Base-by-base conservation (phyloP, 2,797 vertebrate species). In the Dipus sagitta region DNA sequence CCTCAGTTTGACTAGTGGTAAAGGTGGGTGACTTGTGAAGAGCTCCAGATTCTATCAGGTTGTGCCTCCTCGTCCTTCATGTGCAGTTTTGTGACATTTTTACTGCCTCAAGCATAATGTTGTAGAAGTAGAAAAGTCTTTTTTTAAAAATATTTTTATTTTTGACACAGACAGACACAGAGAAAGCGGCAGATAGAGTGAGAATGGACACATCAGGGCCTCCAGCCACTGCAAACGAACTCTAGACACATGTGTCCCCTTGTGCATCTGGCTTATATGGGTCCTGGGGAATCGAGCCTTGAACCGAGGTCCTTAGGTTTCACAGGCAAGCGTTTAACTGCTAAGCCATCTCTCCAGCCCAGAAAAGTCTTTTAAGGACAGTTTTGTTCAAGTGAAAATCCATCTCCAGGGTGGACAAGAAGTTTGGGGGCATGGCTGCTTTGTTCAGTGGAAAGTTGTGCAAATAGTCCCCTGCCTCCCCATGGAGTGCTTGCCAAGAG, bases 51-150 rank as follows among this genome's bases (percentile, higher is more conserved):
- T 30, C 47, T 0, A 0, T 20, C 7, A 6, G 47, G 83, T 6
- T 21, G 71, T 23, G 0, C 24, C 28, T 1, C 1, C 4, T 18
- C 1, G 34, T 65, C 32, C 4, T 6, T 0, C 0, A 3, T 26
- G 5, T 11, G 47, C 12, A 3, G 8, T 7, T 12, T 11, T 24
- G 0, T 30, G 7, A 7, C 7, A 0, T 62, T 64, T 18, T 18
- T 34, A 3, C 32, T 32, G 54, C 20, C 75, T 70, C 54, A 71
- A 17, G 42, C 38, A 0, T 21, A 7, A 1, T 1, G 20, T 7
- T 68, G 1, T 58, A 10, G 30, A 28, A 47, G 64, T 12, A 30
- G 70, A 7, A 4, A 2, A 20, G 23, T 10, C 15, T 76, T 7
- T n/a, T 70, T 70, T 64, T 24, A 64, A 64, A 64, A 64, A 64